Base-by-base conservation (phyloP, 2,888 invertebrate genomes). In the Cryptus viduatorius region DNA sequence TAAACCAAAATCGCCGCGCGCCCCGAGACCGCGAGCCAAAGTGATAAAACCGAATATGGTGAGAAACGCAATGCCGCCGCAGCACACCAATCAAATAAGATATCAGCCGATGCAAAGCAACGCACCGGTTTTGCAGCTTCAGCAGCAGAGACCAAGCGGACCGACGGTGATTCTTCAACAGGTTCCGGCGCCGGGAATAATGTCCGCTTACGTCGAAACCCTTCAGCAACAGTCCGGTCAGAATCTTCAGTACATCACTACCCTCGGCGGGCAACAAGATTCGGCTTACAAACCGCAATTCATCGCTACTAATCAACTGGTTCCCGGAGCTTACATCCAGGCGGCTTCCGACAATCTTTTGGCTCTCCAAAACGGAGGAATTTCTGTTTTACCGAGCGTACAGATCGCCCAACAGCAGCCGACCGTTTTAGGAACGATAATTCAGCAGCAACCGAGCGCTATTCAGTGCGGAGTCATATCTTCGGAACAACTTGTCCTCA, bases 241-340 rank as follows among this genome's bases (percentile, higher is more conserved):
- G 91, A 96, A 96, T 91, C 94, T 97, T 93, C 97, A 97, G 90
- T 97, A 97, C 89, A 96, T 97, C 65, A 96, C 97, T 10, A 96
- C 97, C 0, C 95, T 96, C 83, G 95, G 95, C 0, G 96, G 96
- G 5, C 96, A 96, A 91, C 92, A 92, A 3, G 93, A 93, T 19
- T 53, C 89, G 0, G 86, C 90, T 4, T 91, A 90, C 78, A 93
- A 94, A 37, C 93, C 94, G 0, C 93, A 93, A 72, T 93, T 90
- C 37, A 92, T 93, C 44, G 85, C 93, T 0, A 89, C 93, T 0
- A 93, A 93, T 86, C 90, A 90, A 5, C 82, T 94, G 10, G 90
- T 93, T 14, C 93, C 93, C 7, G 92, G 93, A 1, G 91, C 93
- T 4, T 93, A 93, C 53, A 92, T 93, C 50, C 93, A 93, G 68